Percentiles rank a stretch among this genome's conserved stretches.
These are phyloP conservation scores for Cotesia congregata DNA, from an alignment of 2,888 invertebrate species.

Conservation along the genomic window DNA sequence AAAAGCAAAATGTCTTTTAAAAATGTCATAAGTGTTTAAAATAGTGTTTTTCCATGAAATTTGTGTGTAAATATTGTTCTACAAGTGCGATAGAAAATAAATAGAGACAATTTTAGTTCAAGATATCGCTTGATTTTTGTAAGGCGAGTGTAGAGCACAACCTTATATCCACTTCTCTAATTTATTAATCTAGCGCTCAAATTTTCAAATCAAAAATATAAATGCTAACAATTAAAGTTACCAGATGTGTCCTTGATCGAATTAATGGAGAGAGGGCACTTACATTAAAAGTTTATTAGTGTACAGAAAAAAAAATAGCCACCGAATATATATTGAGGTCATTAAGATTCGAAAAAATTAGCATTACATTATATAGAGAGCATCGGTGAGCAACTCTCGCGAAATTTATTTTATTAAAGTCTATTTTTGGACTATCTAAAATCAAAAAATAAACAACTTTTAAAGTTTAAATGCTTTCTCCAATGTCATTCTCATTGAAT, in stretches of 20 bases:
- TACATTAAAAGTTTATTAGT: not conserved
- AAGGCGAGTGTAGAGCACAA: no score
- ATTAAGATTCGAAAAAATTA: slow-evolving; percentile 19
- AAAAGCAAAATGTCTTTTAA: no score
- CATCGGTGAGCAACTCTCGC: not conserved
- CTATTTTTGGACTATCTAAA: not conserved
- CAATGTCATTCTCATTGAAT: slow-evolving; percentile 24
- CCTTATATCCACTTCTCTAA: no score
- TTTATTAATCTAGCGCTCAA: no score
- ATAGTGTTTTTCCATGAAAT: no score
- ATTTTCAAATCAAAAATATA: no score
- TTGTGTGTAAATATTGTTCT: no score
- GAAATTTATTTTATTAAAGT: not conserved
- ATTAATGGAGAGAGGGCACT: slow-evolving; percentile 39
- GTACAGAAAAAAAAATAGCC: not conserved
- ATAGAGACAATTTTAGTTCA: no score
- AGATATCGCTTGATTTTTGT: no score
- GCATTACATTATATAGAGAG: not conserved
- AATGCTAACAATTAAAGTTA: no score
- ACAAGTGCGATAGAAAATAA: no score
- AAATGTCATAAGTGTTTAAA: no score
- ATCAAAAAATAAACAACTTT: not conserved
- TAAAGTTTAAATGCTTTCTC: slow-evolving; percentile 22
- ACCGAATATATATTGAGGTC: slow-evolving; percentile 25
- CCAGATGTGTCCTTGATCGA: not conserved